Base-by-base conservation (phyloP, 2,113 vertebrate species). In the Ptilorrhoa leucosticta region DNA sequence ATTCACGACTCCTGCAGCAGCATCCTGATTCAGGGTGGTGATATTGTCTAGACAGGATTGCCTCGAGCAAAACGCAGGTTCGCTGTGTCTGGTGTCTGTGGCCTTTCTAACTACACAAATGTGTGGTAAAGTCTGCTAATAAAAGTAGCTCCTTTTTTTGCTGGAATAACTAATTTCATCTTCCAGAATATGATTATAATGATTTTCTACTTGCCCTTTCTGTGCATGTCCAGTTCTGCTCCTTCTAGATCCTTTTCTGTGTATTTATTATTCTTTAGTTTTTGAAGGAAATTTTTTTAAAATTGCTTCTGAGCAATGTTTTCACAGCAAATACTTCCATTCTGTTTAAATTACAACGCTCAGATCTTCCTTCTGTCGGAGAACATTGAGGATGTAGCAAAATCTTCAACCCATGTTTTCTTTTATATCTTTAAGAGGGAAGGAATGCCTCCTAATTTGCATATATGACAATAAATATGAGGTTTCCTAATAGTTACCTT, bases 1-100 rank as follows among this genome's bases (percentile, higher is more conserved):
- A 1, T 19, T 75, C 60, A 15, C 0, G 0, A 22, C 13, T 83
- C 63, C 77, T 48, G 39, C 2, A 6, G 39, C 31, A 44, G 44
- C 2, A 3, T 9, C 11, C 21, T 31, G 28, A 13, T 31, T 69
- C 26, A 31, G 40, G 10, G 56, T 45, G 23, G 21, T 26, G 39
- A 48, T 16, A 26, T 3, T 39, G 54, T 65, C 60, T 60, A 63
- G 57, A 68, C 72, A 80, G 40, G 56, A 42, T 18, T 54, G 30
- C 40, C 71, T 82, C 35, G 71, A 75, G 51, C 50, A 61, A 76
- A 91, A 76, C 31, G 22, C 3, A 3, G 14, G 15, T 72, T 58
- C 26, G 83, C 45, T 40, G 37, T 54, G 65, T 71, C 81, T 87
- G 66, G 11, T 71, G 2, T 76, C 76, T 83, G 10, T 39, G 27